phyloP scores from a whole-genome alignment of 2,888 invertebrate species.

The Sicus ferrugineus region DNA sequence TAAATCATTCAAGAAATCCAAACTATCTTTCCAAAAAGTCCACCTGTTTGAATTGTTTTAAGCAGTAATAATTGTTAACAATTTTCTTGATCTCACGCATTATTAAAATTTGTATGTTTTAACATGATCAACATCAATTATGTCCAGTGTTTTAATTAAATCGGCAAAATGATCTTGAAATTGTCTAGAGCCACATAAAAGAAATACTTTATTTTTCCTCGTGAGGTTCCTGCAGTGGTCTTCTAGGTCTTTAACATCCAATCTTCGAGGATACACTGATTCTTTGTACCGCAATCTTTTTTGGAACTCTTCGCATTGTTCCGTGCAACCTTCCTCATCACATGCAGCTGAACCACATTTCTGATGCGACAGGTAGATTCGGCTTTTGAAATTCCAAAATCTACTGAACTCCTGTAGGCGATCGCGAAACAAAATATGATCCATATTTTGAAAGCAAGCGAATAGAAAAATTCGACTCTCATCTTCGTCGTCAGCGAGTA shows the following conservation, averaged over 20 bases:
- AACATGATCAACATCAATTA: conserved; percentile 25
- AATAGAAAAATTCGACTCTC: conserved; percentile 71
- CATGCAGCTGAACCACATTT: conserved; percentile 42
- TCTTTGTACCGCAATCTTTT: conserved; percentile 55
- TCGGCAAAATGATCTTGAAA: conserved; percentile 47
- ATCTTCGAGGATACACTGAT: conserved; percentile 41
- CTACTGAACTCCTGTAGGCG: conserved; percentile 69
- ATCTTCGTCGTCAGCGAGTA: conserved; percentile 74
- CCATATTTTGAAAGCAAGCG: conserved; percentile 70
- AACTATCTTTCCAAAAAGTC: too few species aligned
- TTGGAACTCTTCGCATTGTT: conserved; percentile 47
- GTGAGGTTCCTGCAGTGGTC: conserved; percentile 34
- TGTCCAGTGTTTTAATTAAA: conserved; percentile 20
- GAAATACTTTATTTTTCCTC: conserved; percentile 34
- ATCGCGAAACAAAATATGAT: conserved; percentile 71
- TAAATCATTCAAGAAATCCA: too few species aligned
- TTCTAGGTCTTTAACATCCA: conserved; percentile 42
- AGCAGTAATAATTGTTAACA: too few species aligned
- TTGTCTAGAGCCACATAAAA: conserved; percentile 47
- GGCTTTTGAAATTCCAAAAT: conserved; percentile 80
- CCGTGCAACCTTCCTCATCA: conserved; percentile 33
- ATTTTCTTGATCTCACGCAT: too few species aligned
- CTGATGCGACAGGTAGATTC: conserved; percentile 68
- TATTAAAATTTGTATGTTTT: conserved; percentile 20
- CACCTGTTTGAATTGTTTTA: too few species aligned